Conservation (phyloP, 1,140 invertebrate species). For the Penaeus indicus region DNA sequence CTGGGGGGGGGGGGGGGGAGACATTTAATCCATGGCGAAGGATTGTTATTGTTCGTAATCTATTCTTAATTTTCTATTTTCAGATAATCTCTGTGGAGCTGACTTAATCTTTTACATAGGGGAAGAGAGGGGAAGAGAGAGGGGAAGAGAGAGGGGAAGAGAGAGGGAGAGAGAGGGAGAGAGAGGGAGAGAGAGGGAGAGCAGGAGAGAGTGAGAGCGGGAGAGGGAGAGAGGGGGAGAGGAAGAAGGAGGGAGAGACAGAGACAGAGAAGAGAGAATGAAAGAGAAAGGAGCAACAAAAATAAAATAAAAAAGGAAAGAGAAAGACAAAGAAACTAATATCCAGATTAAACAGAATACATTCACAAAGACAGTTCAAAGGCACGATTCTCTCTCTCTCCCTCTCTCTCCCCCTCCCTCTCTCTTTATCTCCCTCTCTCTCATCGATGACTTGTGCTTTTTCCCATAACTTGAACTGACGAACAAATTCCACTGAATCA, state of each 20-base stretch:
- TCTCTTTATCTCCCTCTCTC: conserved; percentile 36
- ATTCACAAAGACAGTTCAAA: background rate
- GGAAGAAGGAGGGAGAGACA: background rate
- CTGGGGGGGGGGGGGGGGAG: background rate
- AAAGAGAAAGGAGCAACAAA: background rate
- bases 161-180: background rate
- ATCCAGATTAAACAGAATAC: background rate
- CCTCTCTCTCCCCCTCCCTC: conserved; percentile 22
- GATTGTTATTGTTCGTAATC: too few relatives aligned
- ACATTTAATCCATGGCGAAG: too few relatives aligned
- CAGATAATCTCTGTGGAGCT: too few relatives aligned
- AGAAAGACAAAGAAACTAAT: too few relatives aligned
- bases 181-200: too few relatives aligned
- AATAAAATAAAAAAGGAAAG: too few relatives aligned
- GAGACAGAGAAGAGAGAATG: background rate
- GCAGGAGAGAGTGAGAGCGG: background rate
- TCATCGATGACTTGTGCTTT: background rate
- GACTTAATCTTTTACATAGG: background rate
- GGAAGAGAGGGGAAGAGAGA: background rate
- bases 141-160: background rate
- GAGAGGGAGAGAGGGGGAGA: background rate
- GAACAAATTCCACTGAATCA: too few relatives aligned
- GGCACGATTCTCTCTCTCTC: background rate
- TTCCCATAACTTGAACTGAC: too few relatives aligned
- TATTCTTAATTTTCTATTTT: too few relatives aligned